Percentiles rank a stretch among this genome's conserved stretches.
phyloP scores from a whole-genome alignment of 2,113 vertebrate genomes.

The Xiphophorus couchianus region DNA sequence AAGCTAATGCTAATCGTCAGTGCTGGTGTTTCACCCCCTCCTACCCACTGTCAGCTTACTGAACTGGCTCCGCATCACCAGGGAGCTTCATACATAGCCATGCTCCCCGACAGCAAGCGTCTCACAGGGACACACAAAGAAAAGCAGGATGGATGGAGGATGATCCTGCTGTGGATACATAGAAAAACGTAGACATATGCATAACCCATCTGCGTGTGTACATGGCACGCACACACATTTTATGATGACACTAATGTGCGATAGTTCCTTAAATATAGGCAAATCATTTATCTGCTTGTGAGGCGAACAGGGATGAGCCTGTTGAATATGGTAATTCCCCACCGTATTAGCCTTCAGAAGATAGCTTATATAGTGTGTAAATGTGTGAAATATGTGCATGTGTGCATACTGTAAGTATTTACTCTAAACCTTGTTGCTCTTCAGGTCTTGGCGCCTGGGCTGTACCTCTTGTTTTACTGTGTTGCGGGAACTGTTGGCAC shows the following conservation, averaged over 20 bases:
- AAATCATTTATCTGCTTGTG: conserved; percentile 96
- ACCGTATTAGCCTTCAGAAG: conserved; percentile 94
- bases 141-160: conserved; percentile 58
- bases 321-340: conserved; percentile 99
- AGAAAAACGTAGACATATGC: conserved; percentile 16
- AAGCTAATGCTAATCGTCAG: conserved; percentile 77
- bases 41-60: conserved; percentile 72
- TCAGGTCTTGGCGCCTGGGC: conserved; percentile 57
- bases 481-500: conserved; percentile 14
- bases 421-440: conserved; percentile 59
- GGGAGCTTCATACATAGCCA: conserved; percentile 51
- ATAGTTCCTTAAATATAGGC: conserved; percentile 95
- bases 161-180: conserved; percentile 60
- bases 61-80: conserved; percentile 73
- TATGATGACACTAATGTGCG: conserved; percentile 70
- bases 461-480: conserved; percentile 34
- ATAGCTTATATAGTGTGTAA: conserved; percentile 86
- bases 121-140: conserved; percentile 46
- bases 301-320: conserved; percentile 93
- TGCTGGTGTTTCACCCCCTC: conserved; percentile 52
- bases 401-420: conserved; percentile 36
- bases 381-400: conserved; percentile 65
- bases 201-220: conserved; percentile 6
- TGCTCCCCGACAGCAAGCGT: conserved; percentile 51
- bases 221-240: conserved; percentile 43